These are phyloP conservation scores for Prunella fulvescens DNA, from an alignment of 2,113 vertebrate species.

Conservation along the genomic window DNA sequence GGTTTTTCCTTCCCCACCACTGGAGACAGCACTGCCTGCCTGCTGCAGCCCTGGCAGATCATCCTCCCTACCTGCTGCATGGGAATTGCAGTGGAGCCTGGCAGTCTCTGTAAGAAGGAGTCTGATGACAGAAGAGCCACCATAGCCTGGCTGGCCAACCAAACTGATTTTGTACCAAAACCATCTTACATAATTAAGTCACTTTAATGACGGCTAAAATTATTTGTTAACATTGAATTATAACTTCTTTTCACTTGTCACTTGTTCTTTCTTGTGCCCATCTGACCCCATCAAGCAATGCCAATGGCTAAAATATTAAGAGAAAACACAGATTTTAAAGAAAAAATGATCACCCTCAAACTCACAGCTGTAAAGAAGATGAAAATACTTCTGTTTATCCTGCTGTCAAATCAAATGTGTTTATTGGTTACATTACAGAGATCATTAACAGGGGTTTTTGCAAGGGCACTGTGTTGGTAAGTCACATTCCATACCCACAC, in stretches of 20 bases:
- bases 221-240: neutral
- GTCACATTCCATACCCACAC: neutral
- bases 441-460: neutral
- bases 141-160: accelerated
- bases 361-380: neutral
- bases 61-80: neutral
- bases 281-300: neutral
- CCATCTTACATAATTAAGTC: neutral
- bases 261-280: neutral
- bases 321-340: neutral
- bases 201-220: neutral
- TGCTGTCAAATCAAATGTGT: neutral
- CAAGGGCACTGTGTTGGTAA: neutral
- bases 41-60: accelerated
- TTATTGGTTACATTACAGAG: neutral
- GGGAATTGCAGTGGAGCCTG: accelerated
- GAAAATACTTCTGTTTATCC: neutral
- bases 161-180: neutral
- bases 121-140: neutral
- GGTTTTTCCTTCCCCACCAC: neutral
- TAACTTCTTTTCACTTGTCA: neutral
- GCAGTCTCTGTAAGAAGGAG: neutral
- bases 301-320: neutral
- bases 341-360: neutral
- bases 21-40: neutral